These are phyloP conservation scores for Apaloderma vittatum DNA, from an alignment of 2,113 vertebrate species.

Conservation along the genomic window DNA sequence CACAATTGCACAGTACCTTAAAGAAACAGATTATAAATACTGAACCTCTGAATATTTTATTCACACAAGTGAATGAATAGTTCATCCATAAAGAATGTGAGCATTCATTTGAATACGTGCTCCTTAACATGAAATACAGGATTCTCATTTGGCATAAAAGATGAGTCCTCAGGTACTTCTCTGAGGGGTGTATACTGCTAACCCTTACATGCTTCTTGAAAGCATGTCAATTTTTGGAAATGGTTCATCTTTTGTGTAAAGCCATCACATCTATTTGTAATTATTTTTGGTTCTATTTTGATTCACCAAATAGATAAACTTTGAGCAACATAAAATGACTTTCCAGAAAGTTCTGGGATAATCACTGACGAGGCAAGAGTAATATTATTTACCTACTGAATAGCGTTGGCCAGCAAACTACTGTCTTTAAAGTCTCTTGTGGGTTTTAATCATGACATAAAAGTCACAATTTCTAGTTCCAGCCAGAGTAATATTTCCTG, in stretches of 20 bases:
- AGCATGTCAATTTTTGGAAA: background rate
- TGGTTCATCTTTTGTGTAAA: background rate
- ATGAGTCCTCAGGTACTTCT: background rate
- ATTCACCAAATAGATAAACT: background rate
- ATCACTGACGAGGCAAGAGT: background rate
- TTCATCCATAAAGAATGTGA: background rate
- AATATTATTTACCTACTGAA: background rate
- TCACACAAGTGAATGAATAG: background rate
- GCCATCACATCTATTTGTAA: background rate
- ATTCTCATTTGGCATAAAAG: background rate
- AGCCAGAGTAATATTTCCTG: background rate
- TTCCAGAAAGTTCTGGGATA: background rate
- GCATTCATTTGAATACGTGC: background rate
- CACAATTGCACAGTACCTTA: background rate
- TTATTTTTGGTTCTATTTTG: background rate
- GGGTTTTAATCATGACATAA: background rate
- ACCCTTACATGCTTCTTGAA: background rate
- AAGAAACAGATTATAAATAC: conserved; percentile 28
- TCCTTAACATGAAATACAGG: background rate
- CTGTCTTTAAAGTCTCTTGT: background rate
- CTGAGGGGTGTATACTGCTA: background rate
- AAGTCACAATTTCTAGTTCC: background rate
- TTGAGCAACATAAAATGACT: background rate
- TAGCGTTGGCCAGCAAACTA: background rate
- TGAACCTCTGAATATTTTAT: background rate